Conservation (phyloP, 1,140 invertebrate genomes). For the Chelonus insularis region DNA sequence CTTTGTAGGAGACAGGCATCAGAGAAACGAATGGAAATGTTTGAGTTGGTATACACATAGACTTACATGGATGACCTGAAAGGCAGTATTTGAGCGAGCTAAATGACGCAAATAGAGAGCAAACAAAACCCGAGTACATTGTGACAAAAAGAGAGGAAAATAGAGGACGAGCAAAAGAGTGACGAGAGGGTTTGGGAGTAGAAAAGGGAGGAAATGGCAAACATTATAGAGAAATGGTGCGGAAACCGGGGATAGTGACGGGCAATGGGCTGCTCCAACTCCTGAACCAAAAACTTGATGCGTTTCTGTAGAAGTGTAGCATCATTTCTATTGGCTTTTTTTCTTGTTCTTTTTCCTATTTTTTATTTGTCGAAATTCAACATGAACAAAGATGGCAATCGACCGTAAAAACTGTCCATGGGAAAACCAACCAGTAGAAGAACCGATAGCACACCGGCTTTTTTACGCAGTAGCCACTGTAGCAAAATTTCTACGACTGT, state of each 20-base stretch:
- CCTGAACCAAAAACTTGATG: slow-evolving; percentile 51
- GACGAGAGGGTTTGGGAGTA: slow-evolving; percentile 36
- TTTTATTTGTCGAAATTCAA: slow-evolving; percentile 23
- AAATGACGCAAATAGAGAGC: slow-evolving; percentile 60
- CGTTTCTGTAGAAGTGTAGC: slow-evolving; percentile 49
- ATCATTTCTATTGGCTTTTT: slow-evolving; percentile 20
- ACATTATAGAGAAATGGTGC: slow-evolving; percentile 61
- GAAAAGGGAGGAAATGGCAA: slow-evolving; percentile 60
- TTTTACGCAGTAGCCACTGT: background rate
- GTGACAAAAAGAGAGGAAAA: slow-evolving; percentile 17
- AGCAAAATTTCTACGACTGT: too few relatives aligned
- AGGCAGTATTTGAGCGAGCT: slow-evolving; percentile 58
- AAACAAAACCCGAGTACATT: slow-evolving; percentile 44
- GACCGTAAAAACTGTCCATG: slow-evolving; percentile 29
- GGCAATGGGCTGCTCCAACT: slow-evolving; percentile 51
- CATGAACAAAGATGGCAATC: slow-evolving; percentile 30
- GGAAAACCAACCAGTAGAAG: background rate
- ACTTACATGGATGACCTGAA: slow-evolving; percentile 31
- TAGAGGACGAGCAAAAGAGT: slow-evolving; percentile 27
- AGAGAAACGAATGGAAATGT: slow-evolving; percentile 15
- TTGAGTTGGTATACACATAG: slow-evolving; percentile 8
- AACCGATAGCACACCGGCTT: background rate
- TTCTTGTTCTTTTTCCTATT: slow-evolving; percentile 15
- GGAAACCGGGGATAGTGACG: slow-evolving; percentile 60
- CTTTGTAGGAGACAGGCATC: slow-evolving; percentile 35